phyloP scores from a whole-genome alignment of 1,140 invertebrate species.

The Hyles euphorbiae region DNA sequence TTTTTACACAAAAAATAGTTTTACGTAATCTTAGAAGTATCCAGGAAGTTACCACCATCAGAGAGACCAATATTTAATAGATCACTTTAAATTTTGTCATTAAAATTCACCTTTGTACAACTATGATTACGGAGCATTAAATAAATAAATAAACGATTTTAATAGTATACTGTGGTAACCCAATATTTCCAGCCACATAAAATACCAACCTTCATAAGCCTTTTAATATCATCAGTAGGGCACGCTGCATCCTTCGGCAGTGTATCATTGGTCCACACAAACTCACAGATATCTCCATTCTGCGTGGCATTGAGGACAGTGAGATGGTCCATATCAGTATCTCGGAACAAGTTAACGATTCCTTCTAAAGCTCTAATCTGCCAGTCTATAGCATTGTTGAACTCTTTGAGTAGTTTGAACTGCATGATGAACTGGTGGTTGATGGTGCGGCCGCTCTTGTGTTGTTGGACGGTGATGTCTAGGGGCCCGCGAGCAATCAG shows the following conservation, averaged over 20 bases:
- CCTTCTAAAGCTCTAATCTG: slow-evolving; percentile 81
- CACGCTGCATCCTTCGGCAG: slow-evolving; percentile 83
- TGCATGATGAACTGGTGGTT: slow-evolving; percentile 90
- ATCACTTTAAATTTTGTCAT: no score
- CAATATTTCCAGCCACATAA: neutral
- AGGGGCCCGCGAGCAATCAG: slow-evolving; percentile 81
- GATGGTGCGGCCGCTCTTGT: slow-evolving; percentile 83
- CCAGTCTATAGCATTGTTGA: slow-evolving; percentile 81
- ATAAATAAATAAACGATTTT: no score
- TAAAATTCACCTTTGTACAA: no score
- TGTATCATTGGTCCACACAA: slow-evolving; percentile 93
- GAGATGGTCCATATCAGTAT: slow-evolving; percentile 81
- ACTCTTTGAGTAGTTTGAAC: slow-evolving; percentile 78
- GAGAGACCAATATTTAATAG: no score
- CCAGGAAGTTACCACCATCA: no score
- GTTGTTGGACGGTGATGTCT: slow-evolving; percentile 89
- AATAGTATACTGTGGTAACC: no score
- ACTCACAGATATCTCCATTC: slow-evolving; percentile 78
- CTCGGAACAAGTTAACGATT: slow-evolving; percentile 81
- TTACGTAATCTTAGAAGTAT: no score
- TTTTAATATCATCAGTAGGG: slow-evolving; percentile 82
- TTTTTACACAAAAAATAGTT: no score
- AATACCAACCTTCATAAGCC: slow-evolving; percentile 76
- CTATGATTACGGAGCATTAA: no score
- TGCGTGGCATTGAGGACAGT: slow-evolving; percentile 80